These are phyloP conservation scores for Nylanderia fulva DNA, from an alignment of 1,140 invertebrate genomes.

Conservation along the genomic window DNA sequence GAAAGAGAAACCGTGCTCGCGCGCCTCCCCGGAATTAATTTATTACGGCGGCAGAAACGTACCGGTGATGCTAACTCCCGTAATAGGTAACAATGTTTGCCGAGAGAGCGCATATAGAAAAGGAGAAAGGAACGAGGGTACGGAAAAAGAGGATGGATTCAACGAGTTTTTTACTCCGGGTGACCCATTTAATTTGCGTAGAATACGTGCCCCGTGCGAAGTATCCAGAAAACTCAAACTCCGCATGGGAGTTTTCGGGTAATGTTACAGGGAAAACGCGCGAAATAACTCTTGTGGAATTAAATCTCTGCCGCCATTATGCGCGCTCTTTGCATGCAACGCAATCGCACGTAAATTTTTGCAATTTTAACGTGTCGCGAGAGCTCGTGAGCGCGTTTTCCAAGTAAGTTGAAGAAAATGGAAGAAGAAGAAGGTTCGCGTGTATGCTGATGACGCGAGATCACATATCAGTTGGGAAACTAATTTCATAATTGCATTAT, in stretches of 20 bases:
- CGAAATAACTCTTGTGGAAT: slow-evolving; percentile 53
- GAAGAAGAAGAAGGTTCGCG: neutral
- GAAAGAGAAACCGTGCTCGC: slow-evolving; percentile 24
- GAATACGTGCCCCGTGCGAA: slow-evolving; percentile 56
- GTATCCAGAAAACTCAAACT: slow-evolving; percentile 60
- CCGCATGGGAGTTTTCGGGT: slow-evolving; percentile 44
- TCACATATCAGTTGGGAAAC: neutral
- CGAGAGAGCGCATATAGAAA: slow-evolving; percentile 57
- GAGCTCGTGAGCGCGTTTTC: neutral
- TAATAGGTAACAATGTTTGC: slow-evolving; percentile 74
- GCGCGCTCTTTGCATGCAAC: slow-evolving; percentile 13
- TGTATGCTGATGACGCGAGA: neutral
- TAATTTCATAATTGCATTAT: neutral
- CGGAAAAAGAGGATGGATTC: slow-evolving; percentile 59
- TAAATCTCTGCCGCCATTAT: slow-evolving; percentile 52
- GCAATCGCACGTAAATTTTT: slow-evolving; percentile 12
- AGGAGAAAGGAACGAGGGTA: slow-evolving; percentile 64
- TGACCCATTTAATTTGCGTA: slow-evolving; percentile 72
- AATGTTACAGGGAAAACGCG: slow-evolving; percentile 51
- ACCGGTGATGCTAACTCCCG: slow-evolving; percentile 70
- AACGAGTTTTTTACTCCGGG: slow-evolving; percentile 66
- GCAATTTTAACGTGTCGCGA: neutral
- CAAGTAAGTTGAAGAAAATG: neutral
- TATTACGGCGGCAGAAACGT: slow-evolving; percentile 69
- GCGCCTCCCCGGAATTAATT: slow-evolving; percentile 74